Percentiles rank a stretch among this genome's conserved stretches.
phyloP scores from a whole-genome alignment of 2,797 vertebrate species.

The Lepus oiostolus region DNA sequence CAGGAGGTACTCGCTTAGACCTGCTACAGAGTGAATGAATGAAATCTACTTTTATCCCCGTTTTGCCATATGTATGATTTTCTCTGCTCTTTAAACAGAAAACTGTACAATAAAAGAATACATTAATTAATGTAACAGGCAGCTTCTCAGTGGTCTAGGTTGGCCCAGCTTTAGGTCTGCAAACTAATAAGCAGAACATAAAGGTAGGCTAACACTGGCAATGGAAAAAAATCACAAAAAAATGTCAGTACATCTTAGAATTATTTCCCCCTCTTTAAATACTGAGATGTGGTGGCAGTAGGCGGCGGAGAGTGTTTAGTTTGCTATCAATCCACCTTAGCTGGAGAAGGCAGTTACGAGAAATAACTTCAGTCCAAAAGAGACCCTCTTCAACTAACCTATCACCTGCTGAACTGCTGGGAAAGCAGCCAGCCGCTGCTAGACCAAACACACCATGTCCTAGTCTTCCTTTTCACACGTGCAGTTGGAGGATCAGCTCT shows the following conservation, averaged over 20 bases:
- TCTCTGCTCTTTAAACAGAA: conserved; percentile 15
- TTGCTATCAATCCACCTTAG: not conserved
- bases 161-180: not conserved
- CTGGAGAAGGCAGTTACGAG: not conserved
- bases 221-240: not conserved
- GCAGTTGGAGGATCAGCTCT: not conserved
- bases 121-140: not conserved
- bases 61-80: not conserved
- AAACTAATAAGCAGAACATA: not conserved
- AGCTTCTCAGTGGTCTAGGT: not conserved
- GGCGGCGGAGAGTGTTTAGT: not conserved
- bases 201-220: not conserved
- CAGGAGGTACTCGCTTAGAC: not conserved
- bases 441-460: not conserved
- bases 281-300: not conserved
- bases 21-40: not conserved
- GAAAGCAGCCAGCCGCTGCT: not conserved
- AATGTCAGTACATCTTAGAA: not conserved
- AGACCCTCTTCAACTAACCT: not conserved
- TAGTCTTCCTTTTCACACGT: not conserved
- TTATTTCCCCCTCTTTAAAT: not conserved
- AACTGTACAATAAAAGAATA: conserved; percentile 16
- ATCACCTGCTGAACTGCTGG: not conserved
- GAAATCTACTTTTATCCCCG: not conserved
- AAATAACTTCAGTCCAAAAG: not conserved